These are phyloP conservation scores for Drosophila nigricruria DNA, from an alignment of 2,888 invertebrate species.

Conservation along the genomic window DNA sequence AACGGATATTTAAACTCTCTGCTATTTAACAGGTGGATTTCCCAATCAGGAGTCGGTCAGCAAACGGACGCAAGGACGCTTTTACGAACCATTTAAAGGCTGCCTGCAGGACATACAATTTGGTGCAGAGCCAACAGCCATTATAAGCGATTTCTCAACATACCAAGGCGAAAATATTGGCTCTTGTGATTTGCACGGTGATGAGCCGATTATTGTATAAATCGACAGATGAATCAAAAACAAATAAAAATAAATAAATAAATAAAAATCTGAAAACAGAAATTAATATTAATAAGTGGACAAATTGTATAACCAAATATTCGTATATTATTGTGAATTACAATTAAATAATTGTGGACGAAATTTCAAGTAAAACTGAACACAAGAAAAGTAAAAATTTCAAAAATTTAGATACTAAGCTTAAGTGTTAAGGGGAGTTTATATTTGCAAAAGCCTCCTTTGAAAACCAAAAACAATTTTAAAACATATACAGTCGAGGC, in stretches of 20 bases:
- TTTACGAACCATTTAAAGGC: slow-evolving; percentile 87
- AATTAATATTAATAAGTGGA: slow-evolving; percentile 52
- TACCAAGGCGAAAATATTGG: slow-evolving; percentile 88
- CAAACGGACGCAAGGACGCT: slow-evolving; percentile 86
- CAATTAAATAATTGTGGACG: slow-evolving; percentile 48
- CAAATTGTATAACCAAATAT: slow-evolving; percentile 59
- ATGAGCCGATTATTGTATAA: slow-evolving; percentile 85
- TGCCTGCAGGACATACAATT: slow-evolving; percentile 88
- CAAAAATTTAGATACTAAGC: slow-evolving; percentile 53
- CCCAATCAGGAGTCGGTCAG: slow-evolving; percentile 85
- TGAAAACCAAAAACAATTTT: slow-evolving; percentile 24
- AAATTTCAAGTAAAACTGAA: slow-evolving; percentile 61
- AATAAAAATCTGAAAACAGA: slow-evolving; percentile 29
- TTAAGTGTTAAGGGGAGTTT: slow-evolving; percentile 65
- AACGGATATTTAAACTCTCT: slow-evolving; percentile 12
- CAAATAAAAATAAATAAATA: slow-evolving; percentile 6
- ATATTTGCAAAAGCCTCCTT: slow-evolving; percentile 41
- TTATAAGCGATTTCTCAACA: slow-evolving; percentile 86
- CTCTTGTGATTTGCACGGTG: slow-evolving; percentile 86
- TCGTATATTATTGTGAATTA: slow-evolving; percentile 52
- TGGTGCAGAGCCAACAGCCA: slow-evolving; percentile 82
- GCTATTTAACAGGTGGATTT: slow-evolving; percentile 86
- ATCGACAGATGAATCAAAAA: slow-evolving; percentile 56
- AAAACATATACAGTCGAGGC: slow-evolving; percentile 37
- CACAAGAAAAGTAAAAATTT: slow-evolving; percentile 21